These are phyloP conservation scores for Pseudopleuronectes americanus DNA, from an alignment of 2,797 vertebrate genomes.

Conservation along the genomic window DNA sequence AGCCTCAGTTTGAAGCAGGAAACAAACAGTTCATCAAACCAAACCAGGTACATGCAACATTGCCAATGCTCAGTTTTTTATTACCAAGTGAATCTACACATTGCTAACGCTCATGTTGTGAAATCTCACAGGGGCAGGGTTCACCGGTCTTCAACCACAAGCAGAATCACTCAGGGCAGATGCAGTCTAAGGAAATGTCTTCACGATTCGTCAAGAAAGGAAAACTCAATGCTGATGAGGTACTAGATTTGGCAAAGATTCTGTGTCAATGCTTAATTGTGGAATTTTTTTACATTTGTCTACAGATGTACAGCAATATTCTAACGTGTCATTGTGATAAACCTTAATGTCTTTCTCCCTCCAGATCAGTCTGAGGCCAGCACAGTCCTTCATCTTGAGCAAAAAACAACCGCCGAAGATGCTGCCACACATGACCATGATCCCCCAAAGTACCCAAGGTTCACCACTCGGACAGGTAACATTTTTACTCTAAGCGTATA, in stretches of 20 bases:
- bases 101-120: not conserved
- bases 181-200: constrained; percentile 97
- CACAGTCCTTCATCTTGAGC: constrained; percentile 95
- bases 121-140: constrained; percentile 88
- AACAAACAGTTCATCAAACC: constrained; percentile 93
- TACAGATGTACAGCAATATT: not conserved
- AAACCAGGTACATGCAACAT: constrained; percentile 87
- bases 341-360: not conserved
- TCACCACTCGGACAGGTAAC: constrained; percentile 94
- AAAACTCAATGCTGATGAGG: constrained; percentile 98
- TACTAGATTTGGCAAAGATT: constrained; percentile 41
- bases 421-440: constrained; percentile 96
- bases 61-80: not conserved
- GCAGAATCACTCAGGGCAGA: constrained; percentile 93
- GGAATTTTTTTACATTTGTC: too few relatives aligned
- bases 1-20: constrained; percentile 92
- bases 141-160: constrained; percentile 96
- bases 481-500: not conserved
- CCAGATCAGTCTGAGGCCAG: constrained; percentile 98
- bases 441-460: constrained; percentile 92
- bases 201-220: constrained; percentile 98
- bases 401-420: constrained; percentile 99
- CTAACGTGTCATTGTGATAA: not conserved
- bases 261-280: not conserved
- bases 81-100: not conserved